Conservation (phyloP, 2,888 invertebrate genomes). For the Bellardia bayeri region DNA sequence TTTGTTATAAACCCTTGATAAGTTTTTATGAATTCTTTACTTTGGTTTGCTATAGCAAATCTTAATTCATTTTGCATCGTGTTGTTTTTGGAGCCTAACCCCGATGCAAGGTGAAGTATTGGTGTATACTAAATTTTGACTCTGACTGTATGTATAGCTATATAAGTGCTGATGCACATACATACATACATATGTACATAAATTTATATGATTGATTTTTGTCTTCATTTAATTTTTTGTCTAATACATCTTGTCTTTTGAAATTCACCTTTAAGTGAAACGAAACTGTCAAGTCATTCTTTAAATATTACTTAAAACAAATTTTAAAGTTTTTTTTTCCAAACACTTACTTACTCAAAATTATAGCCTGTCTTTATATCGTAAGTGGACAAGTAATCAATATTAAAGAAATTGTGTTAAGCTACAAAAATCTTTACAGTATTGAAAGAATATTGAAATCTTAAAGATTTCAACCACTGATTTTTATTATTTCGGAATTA, state of each 20-base stretch:
- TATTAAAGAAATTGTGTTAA: background rate
- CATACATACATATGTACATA: background rate
- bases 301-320: background rate
- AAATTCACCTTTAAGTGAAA: background rate
- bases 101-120: too few relatives aligned
- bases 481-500: background rate
- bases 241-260: background rate
- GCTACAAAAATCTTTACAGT: background rate
- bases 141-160: too few relatives aligned
- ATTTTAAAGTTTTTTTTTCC: background rate
- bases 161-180: background rate
- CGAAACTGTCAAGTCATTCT: slow-evolving; percentile 12
- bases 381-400: slow-evolving; percentile 12
- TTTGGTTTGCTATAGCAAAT: too few relatives aligned
- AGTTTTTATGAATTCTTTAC: too few relatives aligned
- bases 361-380: background rate
- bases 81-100: too few relatives aligned
- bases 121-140: too few relatives aligned
- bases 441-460: background rate
- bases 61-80: too few relatives aligned
- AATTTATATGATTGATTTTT: background rate
- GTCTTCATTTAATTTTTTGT: background rate
- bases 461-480: slow-evolving; percentile 18
- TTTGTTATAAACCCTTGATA: too few relatives aligned
- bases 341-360: background rate